phyloP scores from a whole-genome alignment of 2,797 vertebrate species.

The Sebastes matsubarae region DNA sequence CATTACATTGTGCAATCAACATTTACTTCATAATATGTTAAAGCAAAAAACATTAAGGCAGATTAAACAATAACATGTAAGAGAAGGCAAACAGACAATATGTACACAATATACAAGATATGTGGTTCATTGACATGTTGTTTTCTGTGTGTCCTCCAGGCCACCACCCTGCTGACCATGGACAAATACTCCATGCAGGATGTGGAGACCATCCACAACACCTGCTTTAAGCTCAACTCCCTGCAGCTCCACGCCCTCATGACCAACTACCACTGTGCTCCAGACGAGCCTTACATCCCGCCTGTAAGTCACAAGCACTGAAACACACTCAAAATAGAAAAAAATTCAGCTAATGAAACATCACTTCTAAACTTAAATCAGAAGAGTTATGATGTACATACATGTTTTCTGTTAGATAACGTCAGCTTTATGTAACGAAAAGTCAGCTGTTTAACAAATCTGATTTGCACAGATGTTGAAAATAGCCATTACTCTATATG shows the following conservation, averaged over 20 bases:
- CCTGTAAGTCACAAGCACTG: slow-evolving; percentile 81
- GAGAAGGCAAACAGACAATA: neutral
- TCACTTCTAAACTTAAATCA: neutral
- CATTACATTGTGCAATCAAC: too few species aligned
- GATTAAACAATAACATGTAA: too few species aligned
- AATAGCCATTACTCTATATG: neutral
- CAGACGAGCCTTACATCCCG: slow-evolving; percentile 95
- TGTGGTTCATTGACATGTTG: neutral
- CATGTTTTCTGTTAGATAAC: neutral
- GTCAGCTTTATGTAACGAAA: neutral
- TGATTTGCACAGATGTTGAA: neutral
- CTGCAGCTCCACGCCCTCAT: slow-evolving; percentile 94
- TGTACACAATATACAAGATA: neutral
- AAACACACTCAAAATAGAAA: neutral
- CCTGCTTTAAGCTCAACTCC: slow-evolving; percentile 99
- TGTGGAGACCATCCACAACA: slow-evolving; percentile 94
- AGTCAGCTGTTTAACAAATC: neutral
- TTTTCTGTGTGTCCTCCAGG: slow-evolving; percentile 74
- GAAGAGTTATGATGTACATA: neutral
- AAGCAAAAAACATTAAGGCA: too few species aligned
- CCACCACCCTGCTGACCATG: slow-evolving; percentile 97
- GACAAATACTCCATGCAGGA: slow-evolving; percentile 96
- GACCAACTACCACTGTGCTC: slow-evolving; percentile 97
- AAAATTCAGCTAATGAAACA: neutral
- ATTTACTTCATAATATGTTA: too few species aligned